Conservation (phyloP, 2,113 vertebrate genomes). For the Grus americana region DNA sequence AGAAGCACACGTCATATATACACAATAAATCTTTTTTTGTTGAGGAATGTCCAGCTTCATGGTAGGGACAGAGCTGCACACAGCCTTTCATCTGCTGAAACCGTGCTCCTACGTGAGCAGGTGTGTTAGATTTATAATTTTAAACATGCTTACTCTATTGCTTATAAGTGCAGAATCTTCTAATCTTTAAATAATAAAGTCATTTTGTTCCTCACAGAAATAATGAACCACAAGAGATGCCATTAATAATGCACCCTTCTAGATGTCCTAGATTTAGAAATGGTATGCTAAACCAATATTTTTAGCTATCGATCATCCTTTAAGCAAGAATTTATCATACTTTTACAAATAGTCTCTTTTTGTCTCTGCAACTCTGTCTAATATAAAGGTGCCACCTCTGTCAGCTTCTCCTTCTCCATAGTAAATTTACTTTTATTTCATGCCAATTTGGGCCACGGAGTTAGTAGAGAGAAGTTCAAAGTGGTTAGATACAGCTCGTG, state of each 20-base stretch:
- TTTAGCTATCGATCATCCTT: neutral
- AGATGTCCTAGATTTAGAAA: slow-evolving; percentile 3
- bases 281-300: neutral
- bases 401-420: neutral
- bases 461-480: neutral
- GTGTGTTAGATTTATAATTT: neutral
- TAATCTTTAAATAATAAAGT: slow-evolving; percentile 10
- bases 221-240: slow-evolving; percentile 15
- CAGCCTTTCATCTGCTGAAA: neutral
- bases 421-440: neutral
- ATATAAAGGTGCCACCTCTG: neutral
- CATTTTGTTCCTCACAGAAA: neutral
- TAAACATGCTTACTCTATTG: neutral
- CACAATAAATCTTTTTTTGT: neutral
- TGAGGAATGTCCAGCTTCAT: neutral
- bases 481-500: fast-evolving
- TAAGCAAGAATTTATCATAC: neutral
- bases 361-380: neutral
- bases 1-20: neutral
- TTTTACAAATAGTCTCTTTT: neutral
- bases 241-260: slow-evolving; percentile 17
- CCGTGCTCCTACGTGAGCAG: neutral
- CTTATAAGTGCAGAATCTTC: neutral
- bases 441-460: fast-evolving
- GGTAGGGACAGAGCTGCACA: neutral